Conservation (phyloP, 2,888 invertebrate species). For the Monoplex corrugatus region DNA sequence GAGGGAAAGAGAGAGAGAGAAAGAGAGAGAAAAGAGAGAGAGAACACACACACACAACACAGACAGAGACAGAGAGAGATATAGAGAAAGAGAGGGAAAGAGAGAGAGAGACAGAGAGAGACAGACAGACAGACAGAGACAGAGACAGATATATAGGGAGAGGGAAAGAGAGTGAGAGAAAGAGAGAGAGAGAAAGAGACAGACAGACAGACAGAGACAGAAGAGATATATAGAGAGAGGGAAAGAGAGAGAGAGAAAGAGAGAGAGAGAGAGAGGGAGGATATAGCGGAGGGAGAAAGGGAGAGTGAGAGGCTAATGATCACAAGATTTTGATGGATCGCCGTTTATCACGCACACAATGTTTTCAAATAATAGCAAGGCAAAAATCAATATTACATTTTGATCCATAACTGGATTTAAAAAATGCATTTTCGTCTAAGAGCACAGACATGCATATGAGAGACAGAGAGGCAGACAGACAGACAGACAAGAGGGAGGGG, state of each 20-base stretch:
- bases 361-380: no score
- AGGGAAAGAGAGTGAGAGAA: no score
- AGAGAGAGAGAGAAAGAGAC: no score
- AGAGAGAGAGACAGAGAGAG: not conserved
- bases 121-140: not conserved
- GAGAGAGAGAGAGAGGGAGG: no score
- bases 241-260: not conserved
- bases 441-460: no score
- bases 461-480: not conserved
- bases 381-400: no score
- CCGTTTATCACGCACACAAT: no score
- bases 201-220: not conserved
- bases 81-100: not conserved
- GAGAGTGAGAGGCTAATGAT: no score
- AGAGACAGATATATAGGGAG: constrained; percentile 35
- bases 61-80: not conserved
- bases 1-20: not conserved
- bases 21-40: not conserved
- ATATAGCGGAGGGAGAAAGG: no score
- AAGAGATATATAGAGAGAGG: not conserved
- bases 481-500: not conserved
- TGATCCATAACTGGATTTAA: no score
- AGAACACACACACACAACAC: not conserved
- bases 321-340: no score
- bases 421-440: no score